A percentile compares a stretch with the other conserved stretches of the same genome.
Conservation (phyloP, 1,140 invertebrate genomes). For the Vanessa tameamea region DNA sequence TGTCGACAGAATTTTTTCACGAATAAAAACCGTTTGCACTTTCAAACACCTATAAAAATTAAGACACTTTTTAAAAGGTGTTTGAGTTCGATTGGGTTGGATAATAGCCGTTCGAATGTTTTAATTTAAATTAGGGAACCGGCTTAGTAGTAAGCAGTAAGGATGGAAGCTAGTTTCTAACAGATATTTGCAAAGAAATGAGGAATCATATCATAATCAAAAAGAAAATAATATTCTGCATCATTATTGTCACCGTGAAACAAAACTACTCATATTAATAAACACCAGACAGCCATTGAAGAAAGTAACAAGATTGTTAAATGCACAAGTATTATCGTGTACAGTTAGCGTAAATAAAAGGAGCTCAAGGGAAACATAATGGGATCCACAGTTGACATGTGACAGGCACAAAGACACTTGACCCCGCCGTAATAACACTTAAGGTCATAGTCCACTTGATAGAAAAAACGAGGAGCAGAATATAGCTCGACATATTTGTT, state of each 20-base stretch:
- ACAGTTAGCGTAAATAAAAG: conserved; percentile 26
- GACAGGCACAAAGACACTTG: conserved; percentile 38
- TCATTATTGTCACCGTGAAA: not conserved
- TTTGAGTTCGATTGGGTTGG: too few species aligned
- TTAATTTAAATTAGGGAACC: too few species aligned
- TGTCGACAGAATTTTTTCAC: conserved; percentile 41
- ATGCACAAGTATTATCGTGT: conserved; percentile 35
- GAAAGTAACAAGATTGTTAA: not conserved
- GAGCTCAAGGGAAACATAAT: conserved; percentile 35
- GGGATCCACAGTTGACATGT: conserved; percentile 37
- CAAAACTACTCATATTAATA: not conserved
- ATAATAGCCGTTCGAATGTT: too few species aligned
- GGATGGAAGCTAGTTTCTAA: too few species aligned
- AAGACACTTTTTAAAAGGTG: not conserved
- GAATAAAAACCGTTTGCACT: not conserved
- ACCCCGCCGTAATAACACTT: conserved; percentile 26
- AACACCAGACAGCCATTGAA: not conserved
- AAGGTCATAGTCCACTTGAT: not conserved
- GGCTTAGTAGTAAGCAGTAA: too few species aligned
- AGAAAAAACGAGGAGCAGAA: not conserved
- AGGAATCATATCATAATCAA: too few species aligned
- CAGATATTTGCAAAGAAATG: too few species aligned
- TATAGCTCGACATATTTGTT: not conserved
- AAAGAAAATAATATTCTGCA: too few species aligned
- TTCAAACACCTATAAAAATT: not conserved